Evolutionary conservation across 1,140 invertebrate genomes (phyloP).

Genomic region (Venturia canescens): DNA sequence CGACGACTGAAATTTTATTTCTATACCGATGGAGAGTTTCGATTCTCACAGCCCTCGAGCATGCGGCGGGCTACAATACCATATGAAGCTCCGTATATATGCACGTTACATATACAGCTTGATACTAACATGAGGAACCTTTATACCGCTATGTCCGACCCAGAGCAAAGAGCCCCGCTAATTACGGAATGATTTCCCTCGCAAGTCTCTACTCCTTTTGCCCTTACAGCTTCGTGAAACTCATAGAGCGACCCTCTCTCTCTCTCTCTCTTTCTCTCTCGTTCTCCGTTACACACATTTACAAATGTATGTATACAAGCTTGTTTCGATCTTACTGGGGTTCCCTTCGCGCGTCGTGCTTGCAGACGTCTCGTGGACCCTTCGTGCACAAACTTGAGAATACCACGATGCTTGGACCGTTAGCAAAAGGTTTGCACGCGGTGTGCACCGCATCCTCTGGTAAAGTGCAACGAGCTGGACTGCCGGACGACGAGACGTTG

Average conservation of each 20-base stretch:
- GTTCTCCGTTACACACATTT: background rate
- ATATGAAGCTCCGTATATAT: background rate
- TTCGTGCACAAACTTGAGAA: constrained; percentile 41
- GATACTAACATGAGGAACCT: constrained; percentile 38
- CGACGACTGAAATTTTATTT: constrained; percentile 9
- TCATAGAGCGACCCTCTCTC: constrained; percentile 17
- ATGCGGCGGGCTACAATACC: background rate
- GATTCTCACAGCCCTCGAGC: constrained; percentile 23
- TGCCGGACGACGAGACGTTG: constrained; percentile 30
- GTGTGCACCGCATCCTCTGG: constrained; percentile 21
- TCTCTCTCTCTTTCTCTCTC: background rate
- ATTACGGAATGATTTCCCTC: constrained; percentile 45
- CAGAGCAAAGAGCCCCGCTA: constrained; percentile 36
- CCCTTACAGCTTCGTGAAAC: constrained; percentile 31
- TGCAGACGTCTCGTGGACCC: constrained; percentile 31
- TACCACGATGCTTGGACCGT: constrained; percentile 20
- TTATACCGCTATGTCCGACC: constrained; percentile 46
- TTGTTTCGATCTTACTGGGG: background rate
- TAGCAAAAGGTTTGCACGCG: constrained; percentile 26
- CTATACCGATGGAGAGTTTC: constrained; percentile 5
- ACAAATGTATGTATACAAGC: background rate
- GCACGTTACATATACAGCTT: background rate
- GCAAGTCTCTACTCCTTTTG: constrained; percentile 37
- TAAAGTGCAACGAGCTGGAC: constrained; percentile 39
- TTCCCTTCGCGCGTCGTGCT: constrained; percentile 18